Evolutionary conservation across 2,113 vertebrate species (phyloP).

Genomic region (human (Homo sapiens)): DNA sequence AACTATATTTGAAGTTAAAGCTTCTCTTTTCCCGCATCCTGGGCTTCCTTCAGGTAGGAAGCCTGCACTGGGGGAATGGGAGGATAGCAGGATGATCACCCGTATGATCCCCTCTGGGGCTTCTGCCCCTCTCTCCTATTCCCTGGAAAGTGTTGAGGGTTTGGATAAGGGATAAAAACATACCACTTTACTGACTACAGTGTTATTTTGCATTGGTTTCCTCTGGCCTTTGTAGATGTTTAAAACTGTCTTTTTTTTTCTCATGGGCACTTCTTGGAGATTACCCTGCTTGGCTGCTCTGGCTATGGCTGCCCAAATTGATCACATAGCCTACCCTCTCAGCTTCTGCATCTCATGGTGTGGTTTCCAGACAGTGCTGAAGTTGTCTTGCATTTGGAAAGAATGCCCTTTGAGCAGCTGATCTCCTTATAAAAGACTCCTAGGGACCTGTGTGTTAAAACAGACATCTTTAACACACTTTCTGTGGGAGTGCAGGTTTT

Average conservation of each 20-base stretch:
- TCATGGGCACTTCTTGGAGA: neutral
- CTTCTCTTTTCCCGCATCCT: neutral
- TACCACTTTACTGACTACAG: neutral
- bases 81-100: too few relatives aligned
- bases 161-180: neutral
- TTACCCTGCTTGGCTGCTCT: neutral
- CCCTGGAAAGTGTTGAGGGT: neutral
- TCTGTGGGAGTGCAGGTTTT: neutral
- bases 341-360: neutral
- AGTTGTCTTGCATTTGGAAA: neutral
- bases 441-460: neutral
- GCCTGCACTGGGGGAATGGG: neutral
- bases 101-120: neutral
- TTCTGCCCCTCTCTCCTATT: neutral
- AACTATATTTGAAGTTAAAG: slow-evolving; percentile 7
- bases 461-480: neutral
- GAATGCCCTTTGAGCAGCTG: neutral
- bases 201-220: neutral
- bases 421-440: neutral
- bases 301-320: neutral
- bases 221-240: neutral
- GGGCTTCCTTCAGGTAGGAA: neutral
- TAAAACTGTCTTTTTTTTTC: neutral
- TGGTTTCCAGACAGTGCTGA: neutral
- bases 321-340: neutral